Base-by-base conservation (phyloP, 2,797 vertebrate genomes). In the Pteronotus mesoamericanus region DNA sequence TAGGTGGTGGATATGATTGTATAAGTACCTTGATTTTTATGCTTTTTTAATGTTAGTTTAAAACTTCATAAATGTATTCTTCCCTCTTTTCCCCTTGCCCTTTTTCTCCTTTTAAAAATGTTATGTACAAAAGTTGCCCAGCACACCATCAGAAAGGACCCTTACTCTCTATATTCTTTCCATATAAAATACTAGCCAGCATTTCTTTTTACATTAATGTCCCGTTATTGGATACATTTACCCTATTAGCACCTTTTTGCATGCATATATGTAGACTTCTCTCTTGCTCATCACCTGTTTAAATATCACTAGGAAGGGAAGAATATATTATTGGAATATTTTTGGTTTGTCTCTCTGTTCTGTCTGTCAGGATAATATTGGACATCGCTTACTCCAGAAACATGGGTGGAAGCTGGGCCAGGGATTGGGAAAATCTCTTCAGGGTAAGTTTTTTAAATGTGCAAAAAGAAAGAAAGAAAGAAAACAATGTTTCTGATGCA, bases 281-380 rank as follows among this genome's bases (percentile, higher is more conserved):
- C 98, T 98, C 98, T 99, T 98, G 98, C 98, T 98, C 98, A 98
- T 98, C 98, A 98, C 97, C 88, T 98, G 98, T 98, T 98, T 98
- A 98, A 98, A 97, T 98, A 97, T 98, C 97, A 98, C 98, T 53
- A 98, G 99, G 98, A 99, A 99, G 99, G 99, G 99, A 99, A 99
- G 98, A 99, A 99, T 99, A 99, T 99, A 99, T 99, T 99, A 99
- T 99, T 99, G 99, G 99, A 99, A 99, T 99, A 99, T 99, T 99
- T 99, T 99, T 99, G 99, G 99, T 99, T 99, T 99, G 98, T 99
- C 99, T 99, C 97, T 99, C 98, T 99, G 98, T 99, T 99, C 99
- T 99, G 98, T 99, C 99, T 99, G 98, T 99, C 99, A 99, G 99
- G 99, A 99, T 99, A 99, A 99, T 99, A 99, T 99, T 98, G 99